These are phyloP conservation scores for Dendronephthya gigantea DNA, from an alignment of 64 coral and sea anemone species.

Conservation along the genomic window DNA sequence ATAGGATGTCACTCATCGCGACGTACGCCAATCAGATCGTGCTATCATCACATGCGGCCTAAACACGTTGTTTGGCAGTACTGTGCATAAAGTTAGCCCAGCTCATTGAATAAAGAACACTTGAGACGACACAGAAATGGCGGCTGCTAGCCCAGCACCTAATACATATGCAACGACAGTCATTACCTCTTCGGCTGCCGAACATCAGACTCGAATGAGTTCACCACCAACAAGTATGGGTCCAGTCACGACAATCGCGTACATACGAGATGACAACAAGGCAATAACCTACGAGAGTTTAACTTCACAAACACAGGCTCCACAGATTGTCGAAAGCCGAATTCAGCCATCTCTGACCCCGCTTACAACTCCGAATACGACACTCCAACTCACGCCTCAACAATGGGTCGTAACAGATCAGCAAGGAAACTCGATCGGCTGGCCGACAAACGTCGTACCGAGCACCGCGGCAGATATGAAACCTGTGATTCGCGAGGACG, in stretches of 20 bases:
- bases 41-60: constrained; percentile 79
- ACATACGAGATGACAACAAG: constrained; percentile 63
- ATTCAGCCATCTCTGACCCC: not conserved
- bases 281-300: constrained; percentile 61
- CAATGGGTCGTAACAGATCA: constrained; percentile 99
- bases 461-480: constrained; percentile 81
- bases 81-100: constrained; percentile 66
- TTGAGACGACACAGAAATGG: constrained; percentile 20
- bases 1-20: constrained; percentile 97
- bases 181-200: constrained; percentile 77
- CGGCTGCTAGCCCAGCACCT: not conserved
- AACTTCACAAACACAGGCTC: constrained; percentile 46
- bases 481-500: constrained; percentile 84
- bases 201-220: constrained; percentile 64
- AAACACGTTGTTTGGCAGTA: constrained; percentile 91
- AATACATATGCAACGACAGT: constrained; percentile 72
- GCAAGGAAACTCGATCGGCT: constrained; percentile 61
- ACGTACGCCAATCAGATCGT: constrained; percentile 75
- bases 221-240: constrained; percentile 68
- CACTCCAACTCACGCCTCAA: constrained; percentile 43
- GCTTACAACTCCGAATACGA: constrained; percentile 45
- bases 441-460: constrained; percentile 70
- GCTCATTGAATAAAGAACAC: constrained; percentile 22
- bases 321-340: constrained; percentile 43
- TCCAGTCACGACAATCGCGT: constrained; percentile 76